Evolutionary conservation across 2,113 vertebrate species (phyloP).

Genomic region (Coptodon bakossiorum): DNA sequence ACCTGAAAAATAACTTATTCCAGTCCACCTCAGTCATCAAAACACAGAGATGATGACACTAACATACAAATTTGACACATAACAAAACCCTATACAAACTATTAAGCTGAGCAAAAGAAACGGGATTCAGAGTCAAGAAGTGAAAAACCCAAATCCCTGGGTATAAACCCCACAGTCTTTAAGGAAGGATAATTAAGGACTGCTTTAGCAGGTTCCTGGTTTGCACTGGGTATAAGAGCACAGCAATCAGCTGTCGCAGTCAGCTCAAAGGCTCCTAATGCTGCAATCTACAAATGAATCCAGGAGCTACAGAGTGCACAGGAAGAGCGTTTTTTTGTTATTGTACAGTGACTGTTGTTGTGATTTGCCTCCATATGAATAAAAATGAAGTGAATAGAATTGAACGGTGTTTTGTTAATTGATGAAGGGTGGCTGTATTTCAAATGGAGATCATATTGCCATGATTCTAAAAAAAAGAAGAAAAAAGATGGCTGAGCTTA

Average conservation of each 20-base stretch:
- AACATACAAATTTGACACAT: background rate
- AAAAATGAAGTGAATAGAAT: background rate
- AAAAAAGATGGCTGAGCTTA: background rate
- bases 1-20: background rate
- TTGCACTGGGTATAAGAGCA: background rate
- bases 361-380: background rate
- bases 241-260: background rate
- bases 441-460: background rate
- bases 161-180: background rate
- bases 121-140: background rate
- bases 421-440: background rate
- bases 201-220: background rate
- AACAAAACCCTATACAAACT: background rate
- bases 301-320: background rate
- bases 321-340: background rate
- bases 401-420: background rate
- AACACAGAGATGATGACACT: background rate
- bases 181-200: background rate
- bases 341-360: background rate
- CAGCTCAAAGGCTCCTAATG: background rate
- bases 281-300: background rate
- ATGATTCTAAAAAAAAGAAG: fast-evolving
- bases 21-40: background rate
- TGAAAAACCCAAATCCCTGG: background rate
- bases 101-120: background rate